A percentile compares a stretch with the other conserved stretches of the same genome.
phyloP scores from a whole-genome alignment of 1,140 invertebrate species.

The Dendroctonus valens region DNA sequence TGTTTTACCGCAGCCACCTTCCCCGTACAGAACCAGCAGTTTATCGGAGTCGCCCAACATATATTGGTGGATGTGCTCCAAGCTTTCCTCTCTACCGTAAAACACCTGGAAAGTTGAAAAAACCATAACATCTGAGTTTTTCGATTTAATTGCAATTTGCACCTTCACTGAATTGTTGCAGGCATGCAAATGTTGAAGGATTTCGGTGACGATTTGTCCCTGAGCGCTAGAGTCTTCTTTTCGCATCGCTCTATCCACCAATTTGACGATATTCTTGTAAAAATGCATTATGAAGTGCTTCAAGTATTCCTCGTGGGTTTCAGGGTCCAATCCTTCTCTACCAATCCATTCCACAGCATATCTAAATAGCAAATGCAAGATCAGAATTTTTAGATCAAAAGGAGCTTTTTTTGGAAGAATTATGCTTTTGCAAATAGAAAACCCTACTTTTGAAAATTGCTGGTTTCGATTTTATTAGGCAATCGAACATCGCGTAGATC shows the following conservation, averaged over 20 bases:
- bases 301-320: conserved; percentile 92
- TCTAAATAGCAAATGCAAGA: conserved; percentile 51
- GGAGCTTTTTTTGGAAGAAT: no score
- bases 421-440: not conserved
- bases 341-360: conserved; percentile 98
- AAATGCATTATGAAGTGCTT: conserved; percentile 95
- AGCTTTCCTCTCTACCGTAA: conserved; percentile 86
- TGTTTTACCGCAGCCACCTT: conserved; percentile 96
- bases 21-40: conserved; percentile 91
- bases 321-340: conserved; percentile 86
- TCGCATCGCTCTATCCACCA: conserved; percentile 91
- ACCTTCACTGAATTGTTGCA: conserved; percentile 94
- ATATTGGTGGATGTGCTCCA: conserved; percentile 80
- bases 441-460: conserved; percentile 79
- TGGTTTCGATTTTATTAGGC: conserved; percentile 82
- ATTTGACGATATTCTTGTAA: conserved; percentile 89
- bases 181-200: conserved; percentile 93
- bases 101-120: conserved; percentile 66
- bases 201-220: conserved; percentile 93
- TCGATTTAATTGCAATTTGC: no score
- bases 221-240: conserved; percentile 93
- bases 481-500: conserved; percentile 87
- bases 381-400: not conserved
- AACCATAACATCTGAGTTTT: conserved; percentile 5
- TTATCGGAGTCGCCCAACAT: conserved; percentile 83